Evolutionary conservation across 92 coral and sea anemone species (phyloP).

Genomic region (Parazoanthus atlanticus): DNA sequence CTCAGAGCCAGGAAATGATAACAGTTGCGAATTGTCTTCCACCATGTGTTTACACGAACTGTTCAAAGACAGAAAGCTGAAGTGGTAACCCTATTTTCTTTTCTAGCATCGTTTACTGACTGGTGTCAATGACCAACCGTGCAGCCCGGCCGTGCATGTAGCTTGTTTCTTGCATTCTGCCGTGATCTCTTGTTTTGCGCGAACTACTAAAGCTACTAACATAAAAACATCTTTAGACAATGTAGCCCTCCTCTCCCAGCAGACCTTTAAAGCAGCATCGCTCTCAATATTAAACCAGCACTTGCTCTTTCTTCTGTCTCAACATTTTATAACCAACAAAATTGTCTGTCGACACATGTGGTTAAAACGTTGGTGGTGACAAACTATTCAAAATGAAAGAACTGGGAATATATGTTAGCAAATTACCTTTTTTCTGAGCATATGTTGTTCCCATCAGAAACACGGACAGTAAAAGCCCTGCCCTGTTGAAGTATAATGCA

Average conservation of each 20-base stretch:
- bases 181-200: too few species aligned
- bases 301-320: background rate
- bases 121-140: too few species aligned
- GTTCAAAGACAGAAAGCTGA: too few species aligned
- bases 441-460: slow-evolving; percentile 15
- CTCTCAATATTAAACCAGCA: background rate
- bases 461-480: background rate
- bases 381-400: background rate
- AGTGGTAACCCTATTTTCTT: too few species aligned
- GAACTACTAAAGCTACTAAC: background rate
- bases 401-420: background rate
- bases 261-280: background rate
- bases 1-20: background rate
- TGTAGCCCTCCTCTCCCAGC: background rate
- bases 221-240: too few species aligned
- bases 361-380: background rate
- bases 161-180: too few species aligned
- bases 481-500: slow-evolving; percentile 19
- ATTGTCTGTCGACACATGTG: slow-evolving; percentile 1
- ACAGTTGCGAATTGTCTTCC: background rate
- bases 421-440: slow-evolving; percentile 28
- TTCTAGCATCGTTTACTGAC: too few species aligned
- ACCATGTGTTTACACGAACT: too few species aligned
- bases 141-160: too few species aligned
- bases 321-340: background rate